Evolutionary conservation across 2,888 invertebrate genomes (phyloP).

Genomic region (Adineta ricciae): DNA sequence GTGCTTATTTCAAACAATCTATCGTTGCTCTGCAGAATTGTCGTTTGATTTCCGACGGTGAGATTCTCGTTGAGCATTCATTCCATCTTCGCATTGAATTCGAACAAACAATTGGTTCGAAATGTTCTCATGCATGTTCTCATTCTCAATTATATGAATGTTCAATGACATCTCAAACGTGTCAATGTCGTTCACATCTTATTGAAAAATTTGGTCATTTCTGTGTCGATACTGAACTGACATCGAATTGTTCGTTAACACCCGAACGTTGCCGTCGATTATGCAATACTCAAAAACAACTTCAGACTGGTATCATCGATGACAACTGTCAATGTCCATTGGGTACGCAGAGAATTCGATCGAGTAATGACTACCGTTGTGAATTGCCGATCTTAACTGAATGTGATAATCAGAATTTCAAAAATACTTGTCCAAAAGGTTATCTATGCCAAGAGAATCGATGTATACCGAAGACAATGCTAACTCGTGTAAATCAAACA

Average conservation of each 20-base stretch:
- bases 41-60: not conserved
- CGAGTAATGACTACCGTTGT: not conserved
- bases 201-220: not conserved
- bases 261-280: not conserved
- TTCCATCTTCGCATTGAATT: not conserved
- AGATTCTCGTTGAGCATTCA: not conserved
- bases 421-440: not conserved
- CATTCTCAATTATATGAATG: not conserved
- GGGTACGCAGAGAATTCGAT: not conserved
- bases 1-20: conserved; percentile 17
- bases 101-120: not conserved
- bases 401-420: not conserved
- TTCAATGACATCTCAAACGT: not conserved
- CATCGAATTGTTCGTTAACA: not conserved
- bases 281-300: not conserved
- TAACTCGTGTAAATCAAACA: not conserved
- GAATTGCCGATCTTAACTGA: not conserved
- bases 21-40: not conserved
- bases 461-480: not conserved
- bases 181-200: not conserved
- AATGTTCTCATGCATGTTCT: not conserved
- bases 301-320: not conserved
- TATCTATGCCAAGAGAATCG: not conserved
- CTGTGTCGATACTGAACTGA: not conserved
- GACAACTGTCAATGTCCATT: not conserved